Base-by-base conservation (phyloP, 2,888 invertebrate species). In the Troides helena region DNA sequence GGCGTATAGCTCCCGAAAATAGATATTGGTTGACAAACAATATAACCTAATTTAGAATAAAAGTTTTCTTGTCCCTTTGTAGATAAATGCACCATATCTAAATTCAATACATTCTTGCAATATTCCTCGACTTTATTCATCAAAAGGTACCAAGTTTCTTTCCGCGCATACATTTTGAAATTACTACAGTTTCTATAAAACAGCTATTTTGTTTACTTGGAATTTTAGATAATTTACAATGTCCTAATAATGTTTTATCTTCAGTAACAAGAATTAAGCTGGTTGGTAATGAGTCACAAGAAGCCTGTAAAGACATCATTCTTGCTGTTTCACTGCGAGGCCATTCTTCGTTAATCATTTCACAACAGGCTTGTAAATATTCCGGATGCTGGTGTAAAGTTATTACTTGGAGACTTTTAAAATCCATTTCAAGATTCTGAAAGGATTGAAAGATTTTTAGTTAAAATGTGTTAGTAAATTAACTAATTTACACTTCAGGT, bases 261-360 rank as follows among this genome's bases (percentile, higher is more conserved):
- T 85, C 82, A 71, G 94, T 89, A 70, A 96, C 87, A 72, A 97
- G 88, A 77, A 96, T 93, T 78, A 96, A 91, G 84, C 94, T 96
- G 58, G 96, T 95, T 30, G 97, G 96, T 78, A 97, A 90, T 67
- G 89, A 86, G 81, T 97, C 96, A 80, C 95, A 94, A 0, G 97
- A 97, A 57, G 94, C 93, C 83, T 95, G 94, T 65, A 97, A 87
- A 65, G 96, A 96, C 84, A 95, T 94, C 90, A 97, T 94, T 80
- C 97, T 94, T 70, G 97, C 96, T 56, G 95, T 95, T 84, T 95
- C 95, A 80, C 97, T 97, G 77, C 97, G 93, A 73, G 96, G 96
- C 97, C 97, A 97, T 93, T 97, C 97, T n/a, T 95, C 94, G 85
- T 97, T 97, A 74, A 97, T 95, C 69, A 97, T 90, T 76, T 94